phyloP scores from a whole-genome alignment of 1,140 invertebrate genomes.

The Zelostemma sp. region DNA sequence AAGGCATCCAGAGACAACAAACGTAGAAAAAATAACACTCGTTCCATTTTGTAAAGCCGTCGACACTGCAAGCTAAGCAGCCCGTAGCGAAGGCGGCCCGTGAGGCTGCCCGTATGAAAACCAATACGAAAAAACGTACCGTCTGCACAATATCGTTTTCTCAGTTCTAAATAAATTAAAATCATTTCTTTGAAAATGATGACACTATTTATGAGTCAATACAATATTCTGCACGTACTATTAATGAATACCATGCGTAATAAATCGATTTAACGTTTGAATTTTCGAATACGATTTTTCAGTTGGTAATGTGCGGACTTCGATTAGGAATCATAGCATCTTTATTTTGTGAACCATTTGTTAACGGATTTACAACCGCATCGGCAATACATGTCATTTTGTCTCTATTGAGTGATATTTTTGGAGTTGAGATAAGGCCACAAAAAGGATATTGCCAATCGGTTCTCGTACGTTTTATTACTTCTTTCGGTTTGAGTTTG shows the following conservation, averaged over 20 bases:
- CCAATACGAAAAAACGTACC: no score
- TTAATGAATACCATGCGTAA: no score
- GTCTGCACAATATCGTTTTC: not conserved
- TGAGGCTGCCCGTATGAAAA: no score
- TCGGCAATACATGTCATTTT: constrained; percentile 91
- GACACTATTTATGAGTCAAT: constrained; percentile 6
- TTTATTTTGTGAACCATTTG: constrained; percentile 90
- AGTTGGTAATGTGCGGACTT: constrained; percentile 86
- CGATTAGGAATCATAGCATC: constrained; percentile 87
- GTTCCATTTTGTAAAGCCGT: no score
- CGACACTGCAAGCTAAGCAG: no score
- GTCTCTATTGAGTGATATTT: constrained; percentile 90
- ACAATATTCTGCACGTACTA: no score
- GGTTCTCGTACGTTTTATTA: constrained; percentile 72
- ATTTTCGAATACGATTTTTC: constrained; percentile 46
- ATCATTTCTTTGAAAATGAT: constrained; percentile 1
- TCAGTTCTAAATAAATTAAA: not conserved
- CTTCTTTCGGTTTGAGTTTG: not conserved
- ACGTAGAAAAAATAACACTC: no score
- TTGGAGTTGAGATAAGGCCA: constrained; percentile 81
- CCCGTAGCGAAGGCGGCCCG: no score
- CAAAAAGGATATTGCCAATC: constrained; percentile 83
- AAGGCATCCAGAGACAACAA: no score
- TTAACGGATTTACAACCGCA: constrained; percentile 90
- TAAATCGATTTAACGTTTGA: not conserved